Evolutionary conservation across 2,113 vertebrate genomes (phyloP), one percentile per base, ranked within the genome.

Genomic region (Tricholaema leucomelas): DNA sequence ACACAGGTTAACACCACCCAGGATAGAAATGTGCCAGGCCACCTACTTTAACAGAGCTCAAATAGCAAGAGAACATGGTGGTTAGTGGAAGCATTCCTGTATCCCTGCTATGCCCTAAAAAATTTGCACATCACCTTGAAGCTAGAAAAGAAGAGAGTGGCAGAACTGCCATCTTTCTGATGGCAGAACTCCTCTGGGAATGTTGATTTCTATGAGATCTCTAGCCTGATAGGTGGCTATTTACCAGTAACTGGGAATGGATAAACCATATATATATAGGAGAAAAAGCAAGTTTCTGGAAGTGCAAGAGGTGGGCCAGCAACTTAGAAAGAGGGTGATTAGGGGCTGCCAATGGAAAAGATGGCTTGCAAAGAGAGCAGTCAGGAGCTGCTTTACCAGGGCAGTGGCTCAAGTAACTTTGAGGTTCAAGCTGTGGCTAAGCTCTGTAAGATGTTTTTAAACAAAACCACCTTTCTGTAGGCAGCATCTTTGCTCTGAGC

Each of bases 91-190:
- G 27, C 4, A 5, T 33, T 16, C 36, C 19, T 38, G 2, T 55
- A 31, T 10, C 16, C 5, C 50, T 74, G 13, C 12, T 46, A 1
- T 0, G 1, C 15, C 7, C 25, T 24, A 2, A n/a, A 1, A n/a
- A 31, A 33, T 31, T 18, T 14, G 17, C 20, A 28, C 21, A 54
- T 0, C 16, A 30, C 24, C 25, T 12, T 30, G 17, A n/a, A 48
- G 24, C 6, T 4, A 7, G 9, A 16, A 35, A 54, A 31, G 5
- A 81, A 36, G 9, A 15, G 25, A 9, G n/a, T n/a, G n/a, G n/a
- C n/a, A n/a, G n/a, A n/a, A n/a, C n/a, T n/a, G n/a, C n/a, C n/a
- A n/a, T n/a, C n/a, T n/a, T n/a, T n/a, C n/a, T n/a, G n/a, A n/a
- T n/a, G n/a, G 46, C 64, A 67, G 42, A 58, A 19, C 5, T 56